phyloP scores from a whole-genome alignment of 2,888 invertebrate species.

The Tipula helvola region DNA sequence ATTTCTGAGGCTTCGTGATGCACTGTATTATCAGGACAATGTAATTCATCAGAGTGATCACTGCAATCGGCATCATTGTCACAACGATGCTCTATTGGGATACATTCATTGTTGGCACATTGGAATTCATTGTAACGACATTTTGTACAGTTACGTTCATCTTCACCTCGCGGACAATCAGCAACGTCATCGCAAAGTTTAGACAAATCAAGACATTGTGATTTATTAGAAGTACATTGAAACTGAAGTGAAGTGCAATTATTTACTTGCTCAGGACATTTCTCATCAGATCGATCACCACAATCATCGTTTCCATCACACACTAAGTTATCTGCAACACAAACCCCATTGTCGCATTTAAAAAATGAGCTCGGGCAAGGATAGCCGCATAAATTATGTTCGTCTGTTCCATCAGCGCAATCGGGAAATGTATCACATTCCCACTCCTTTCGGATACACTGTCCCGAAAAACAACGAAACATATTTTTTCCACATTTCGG shows the following conservation, averaged over 20 bases:
- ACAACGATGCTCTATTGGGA: slow-evolving; percentile 44
- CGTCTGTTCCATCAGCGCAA: slow-evolving; percentile 63
- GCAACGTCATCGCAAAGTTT: slow-evolving; percentile 48
- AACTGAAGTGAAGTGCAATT: slow-evolving; percentile 22
- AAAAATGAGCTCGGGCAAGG: slow-evolving; percentile 27
- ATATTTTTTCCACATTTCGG: slow-evolving; percentile 36
- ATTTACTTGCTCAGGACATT: slow-evolving; percentile 16
- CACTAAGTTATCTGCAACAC: slow-evolving; percentile 39
- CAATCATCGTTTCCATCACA: slow-evolving; percentile 49
- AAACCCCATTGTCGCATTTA: slow-evolving; percentile 40
- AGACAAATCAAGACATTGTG: slow-evolving; percentile 24
- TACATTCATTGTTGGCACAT: slow-evolving; percentile 50
- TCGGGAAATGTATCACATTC: slow-evolving; percentile 64
- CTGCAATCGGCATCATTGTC: slow-evolving; percentile 52
- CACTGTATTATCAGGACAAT: slow-evolving; percentile 27
- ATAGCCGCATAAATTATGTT: slow-evolving; percentile 42
- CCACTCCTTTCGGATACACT: slow-evolving; percentile 53
- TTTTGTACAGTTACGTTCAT: slow-evolving; percentile 47
- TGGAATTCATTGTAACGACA: slow-evolving; percentile 50
- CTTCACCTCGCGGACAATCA: slow-evolving; percentile 62
- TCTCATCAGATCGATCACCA: slow-evolving; percentile 44
- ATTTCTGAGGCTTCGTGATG: slow-evolving; percentile 15
- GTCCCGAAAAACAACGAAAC: slow-evolving; percentile 52
- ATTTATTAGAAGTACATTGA: slow-evolving; percentile 27
- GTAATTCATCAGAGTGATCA: slow-evolving; percentile 62